Evolutionary conservation across 2,113 vertebrate species (phyloP), one percentile per base, ranked within the genome.

Genomic region (Neodon shergylaensis): DNA sequence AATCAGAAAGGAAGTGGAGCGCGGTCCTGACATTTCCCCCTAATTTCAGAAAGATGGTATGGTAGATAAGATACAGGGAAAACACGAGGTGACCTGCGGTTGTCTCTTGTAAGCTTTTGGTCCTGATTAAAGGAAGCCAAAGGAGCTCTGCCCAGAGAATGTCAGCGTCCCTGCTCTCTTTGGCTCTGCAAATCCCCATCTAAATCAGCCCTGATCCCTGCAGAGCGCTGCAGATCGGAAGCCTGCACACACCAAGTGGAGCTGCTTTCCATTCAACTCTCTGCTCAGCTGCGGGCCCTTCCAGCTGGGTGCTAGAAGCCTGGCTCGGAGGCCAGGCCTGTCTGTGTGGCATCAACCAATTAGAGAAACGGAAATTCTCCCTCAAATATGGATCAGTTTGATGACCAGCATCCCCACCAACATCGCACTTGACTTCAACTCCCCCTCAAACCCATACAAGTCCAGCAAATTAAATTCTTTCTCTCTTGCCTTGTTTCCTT

Each of bases 21-120:
- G 31, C 12, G 22, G 3, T 10, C 7, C 33, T 93, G 1, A 66
- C 36, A 58, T 49, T 54, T 82, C 24, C 0, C 1, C 31, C 78
- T 92, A 33, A 90, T 79, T 94, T 96, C 6, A 92, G 86, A 95
- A 96, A 74, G n/a, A 95, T 91, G 68, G 63, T 22, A 22, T 78
- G 39, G 94, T 61, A 94, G 81, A 74, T 65, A 89, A 4, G 28
- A n/a, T 10, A 28, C 5, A 54, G 39, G n/a, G 42, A 88, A 91
- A 88, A 88, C 83, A 93, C 42, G 58, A 14, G 24, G 44, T 21
- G 31, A 68, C 47, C 21, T 26, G 16, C 44, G 39, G 44, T 90
- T 22, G 5, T 81, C 31, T 87, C 49, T 42, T 47, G 47, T 14
- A 42, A 93, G 42, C 65, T 85, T 54, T 12, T 83, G 83, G 58